These are phyloP conservation scores for Drosophila kanekoi DNA, from an alignment of 2,888 invertebrate genomes.

Conservation along the genomic window DNA sequence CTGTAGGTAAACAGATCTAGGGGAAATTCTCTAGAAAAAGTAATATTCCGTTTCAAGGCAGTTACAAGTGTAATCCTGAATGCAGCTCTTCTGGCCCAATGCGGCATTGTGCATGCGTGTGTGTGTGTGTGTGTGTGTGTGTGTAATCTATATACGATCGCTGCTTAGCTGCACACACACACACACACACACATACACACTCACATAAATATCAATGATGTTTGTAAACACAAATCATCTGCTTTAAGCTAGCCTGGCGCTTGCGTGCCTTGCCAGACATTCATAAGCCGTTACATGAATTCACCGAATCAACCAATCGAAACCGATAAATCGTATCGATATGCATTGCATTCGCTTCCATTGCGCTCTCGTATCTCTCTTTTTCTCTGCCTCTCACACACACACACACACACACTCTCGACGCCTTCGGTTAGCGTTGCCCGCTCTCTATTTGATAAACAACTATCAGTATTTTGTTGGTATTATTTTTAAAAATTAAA, in stretches of 20 bases:
- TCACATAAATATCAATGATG: not conserved
- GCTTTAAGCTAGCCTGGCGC: constrained; percentile 2
- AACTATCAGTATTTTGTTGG: not conserved
- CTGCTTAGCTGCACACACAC: not conserved
- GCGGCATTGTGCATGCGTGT: not conserved
- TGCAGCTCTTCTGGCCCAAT: not conserved
- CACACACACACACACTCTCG: constrained; percentile 2
- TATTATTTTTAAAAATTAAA: constrained; percentile 7
- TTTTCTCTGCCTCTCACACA: constrained; percentile 1
- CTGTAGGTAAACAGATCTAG: constrained; percentile 1
- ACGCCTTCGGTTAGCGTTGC: constrained; percentile 30
- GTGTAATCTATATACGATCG: not conserved
- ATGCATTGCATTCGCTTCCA: constrained; percentile 19
- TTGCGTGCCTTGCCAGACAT: constrained; percentile 7
- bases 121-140: constrained; percentile 5
- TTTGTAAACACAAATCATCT: constrained; percentile 1
- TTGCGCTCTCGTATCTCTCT: constrained; percentile 4
- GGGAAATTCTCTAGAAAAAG: not conserved
- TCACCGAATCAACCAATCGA: constrained; percentile 7
- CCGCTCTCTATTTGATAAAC: constrained; percentile 15
- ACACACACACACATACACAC: not conserved
- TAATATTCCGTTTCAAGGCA: not conserved
- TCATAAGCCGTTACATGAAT: constrained; percentile 12
- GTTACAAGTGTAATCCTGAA: not conserved
- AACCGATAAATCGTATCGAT: constrained; percentile 6